These are phyloP conservation scores for Lates calcarifer DNA, from an alignment of 2,113 vertebrate genomes.

Conservation along the genomic window DNA sequence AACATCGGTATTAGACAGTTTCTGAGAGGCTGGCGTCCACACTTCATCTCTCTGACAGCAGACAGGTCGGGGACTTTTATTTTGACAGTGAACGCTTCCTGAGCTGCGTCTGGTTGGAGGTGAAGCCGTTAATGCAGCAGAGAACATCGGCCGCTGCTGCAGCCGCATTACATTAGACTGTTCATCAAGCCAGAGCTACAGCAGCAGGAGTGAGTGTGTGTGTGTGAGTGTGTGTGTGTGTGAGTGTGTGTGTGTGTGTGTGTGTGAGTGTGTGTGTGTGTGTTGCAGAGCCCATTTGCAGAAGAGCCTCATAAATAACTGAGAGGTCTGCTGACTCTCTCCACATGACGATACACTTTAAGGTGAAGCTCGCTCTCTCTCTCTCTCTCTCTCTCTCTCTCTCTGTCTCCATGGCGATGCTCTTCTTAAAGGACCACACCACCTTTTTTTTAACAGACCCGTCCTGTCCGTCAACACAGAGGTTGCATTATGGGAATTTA, in stretches of 20 bases:
- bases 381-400: neutral
- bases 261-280: conserved; percentile 14
- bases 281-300: conserved; percentile 26
- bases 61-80: no score
- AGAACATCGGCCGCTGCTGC: conserved; percentile 41
- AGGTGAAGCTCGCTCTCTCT: conserved; percentile 19
- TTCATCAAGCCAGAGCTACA: conserved; percentile 12
- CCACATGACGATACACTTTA: conserved; percentile 53
- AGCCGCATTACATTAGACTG: conserved; percentile 17
- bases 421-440: conserved; percentile 51
- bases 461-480: neutral
- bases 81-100: no score
- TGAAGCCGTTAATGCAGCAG: no score
- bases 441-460: fast-evolving
- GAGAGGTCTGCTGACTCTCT: conserved; percentile 42
- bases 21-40: no score
- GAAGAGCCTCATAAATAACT: conserved; percentile 57
- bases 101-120: no score
- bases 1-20: no score
- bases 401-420: conserved; percentile 48
- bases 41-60: no score
- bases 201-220: neutral
- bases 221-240: neutral
- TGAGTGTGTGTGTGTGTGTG: conserved; percentile 6
- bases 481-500: neutral